Evolutionary conservation across 1,140 invertebrate species (phyloP), one percentile per base, ranked within the genome.

Genomic region (Brachionus rubens): DNA sequence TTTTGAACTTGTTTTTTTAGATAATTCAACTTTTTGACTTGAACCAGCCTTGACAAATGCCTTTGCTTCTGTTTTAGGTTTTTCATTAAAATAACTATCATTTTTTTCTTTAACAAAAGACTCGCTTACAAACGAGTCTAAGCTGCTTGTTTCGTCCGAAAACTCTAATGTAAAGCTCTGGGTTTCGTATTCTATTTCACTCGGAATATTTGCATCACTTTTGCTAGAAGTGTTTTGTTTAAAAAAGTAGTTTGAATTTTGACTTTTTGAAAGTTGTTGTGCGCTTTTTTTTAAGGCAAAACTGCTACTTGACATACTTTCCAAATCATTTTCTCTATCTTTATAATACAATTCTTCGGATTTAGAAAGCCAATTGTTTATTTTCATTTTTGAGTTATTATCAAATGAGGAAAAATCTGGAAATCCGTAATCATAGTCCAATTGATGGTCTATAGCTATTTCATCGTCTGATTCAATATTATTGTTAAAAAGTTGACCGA

Each of bases 371-470:
- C 68, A 72, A 19, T 72, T 50, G 12, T 72, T 72, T 50, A 72
- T 72, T 72, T 72, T 72, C 30, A 72, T 48, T 30, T 72, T 72
- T 14, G 68, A 72, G 16, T 16, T 40, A 40, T 48, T 72, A 10
- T 50, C 46, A 19, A 54, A 50, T 28, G 24, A 28, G 12, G 26
- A 50, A 41, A 48, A 72, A 28, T 72, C 46, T 28, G 68, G 59
- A 65, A 65, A 65, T 9, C 36, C 59, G 30, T 65, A 65, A 14
- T 65, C 59, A 65, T n/a, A n/a, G n/a, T 62, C 33, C 10, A 43
- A 24, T 65, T 65, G 59, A 5, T 65, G 40, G 1, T 65, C 59
- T 14, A 65, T 65, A 1, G 3, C 24, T 0, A 19, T 28, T 21
- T 72, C 68, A 28, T 72, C 68, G n/a, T 72, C 68, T 19, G 46